Evolutionary conservation across 2,888 invertebrate genomes (phyloP).

Genomic region (Elysia crispata): DNA sequence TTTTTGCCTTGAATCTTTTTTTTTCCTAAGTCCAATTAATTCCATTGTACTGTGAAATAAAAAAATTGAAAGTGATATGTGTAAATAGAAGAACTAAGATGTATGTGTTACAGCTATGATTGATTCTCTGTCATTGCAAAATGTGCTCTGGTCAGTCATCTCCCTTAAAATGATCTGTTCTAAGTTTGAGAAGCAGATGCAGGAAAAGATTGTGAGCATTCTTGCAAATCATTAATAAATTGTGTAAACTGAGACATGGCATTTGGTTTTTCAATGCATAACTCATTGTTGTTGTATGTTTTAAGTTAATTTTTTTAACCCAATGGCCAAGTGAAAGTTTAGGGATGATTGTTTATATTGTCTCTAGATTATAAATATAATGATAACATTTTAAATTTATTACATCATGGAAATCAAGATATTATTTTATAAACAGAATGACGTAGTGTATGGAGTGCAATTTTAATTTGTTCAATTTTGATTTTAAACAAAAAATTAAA

Average conservation of each 20-base stretch:
- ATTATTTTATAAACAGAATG: too few relatives aligned
- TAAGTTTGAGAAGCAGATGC: slow-evolving; percentile 30
- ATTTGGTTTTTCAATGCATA: background rate
- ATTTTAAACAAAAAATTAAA: too few relatives aligned
- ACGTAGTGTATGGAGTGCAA: too few relatives aligned
- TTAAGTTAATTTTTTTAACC: too few relatives aligned
- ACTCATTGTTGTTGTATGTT: too few relatives aligned
- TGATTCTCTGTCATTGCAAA: background rate
- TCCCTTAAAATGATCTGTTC: slow-evolving; percentile 25
- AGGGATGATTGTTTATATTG: too few relatives aligned
- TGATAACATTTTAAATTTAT: too few relatives aligned
- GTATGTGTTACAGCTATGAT: background rate
- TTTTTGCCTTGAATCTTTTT: slow-evolving; percentile 4
- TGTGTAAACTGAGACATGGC: slow-evolving; percentile 41
- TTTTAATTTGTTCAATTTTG: too few relatives aligned
- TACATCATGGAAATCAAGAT: too few relatives aligned
- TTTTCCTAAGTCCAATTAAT: slow-evolving; percentile 23
- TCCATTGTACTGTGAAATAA: background rate
- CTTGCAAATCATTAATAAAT: slow-evolving; percentile 42
- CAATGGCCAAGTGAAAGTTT: too few relatives aligned
- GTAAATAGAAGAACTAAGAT: slow-evolving; percentile 17
- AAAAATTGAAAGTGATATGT: slow-evolving; percentile 38
- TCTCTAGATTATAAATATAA: too few relatives aligned
- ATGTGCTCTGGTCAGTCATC: too few relatives aligned
- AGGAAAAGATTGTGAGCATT: slow-evolving; percentile 30